Conservation (phyloP, 2,888 invertebrate genomes). For the Frankliniella fusca region DNA sequence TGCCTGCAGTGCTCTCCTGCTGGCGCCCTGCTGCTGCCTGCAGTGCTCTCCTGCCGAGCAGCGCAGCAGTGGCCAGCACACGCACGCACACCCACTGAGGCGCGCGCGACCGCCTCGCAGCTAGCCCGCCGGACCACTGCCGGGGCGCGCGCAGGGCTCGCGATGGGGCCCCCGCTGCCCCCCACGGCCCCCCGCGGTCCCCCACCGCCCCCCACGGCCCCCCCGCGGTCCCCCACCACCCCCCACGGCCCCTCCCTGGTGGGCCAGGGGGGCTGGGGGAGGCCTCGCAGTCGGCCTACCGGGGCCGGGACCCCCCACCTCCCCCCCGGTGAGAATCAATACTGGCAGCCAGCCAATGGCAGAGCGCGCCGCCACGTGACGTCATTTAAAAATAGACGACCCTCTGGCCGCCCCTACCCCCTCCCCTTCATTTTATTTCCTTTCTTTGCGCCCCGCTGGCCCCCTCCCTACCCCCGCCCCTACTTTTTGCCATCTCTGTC, state of each 20-base stretch:
- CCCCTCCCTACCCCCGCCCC: neutral
- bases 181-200: constrained; percentile 36
- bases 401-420: constrained; percentile 50
- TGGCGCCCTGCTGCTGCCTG: constrained; percentile 37
- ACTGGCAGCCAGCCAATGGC: constrained; percentile 36
- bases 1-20: constrained; percentile 35
- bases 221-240: constrained; percentile 32
- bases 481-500: neutral
- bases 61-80: constrained; percentile 42
- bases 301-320: constrained; percentile 29
- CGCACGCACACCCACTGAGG: constrained; percentile 42
- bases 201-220: constrained; percentile 36
- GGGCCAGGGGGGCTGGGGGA: too few species aligned
- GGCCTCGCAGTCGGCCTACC: too few species aligned
- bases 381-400: constrained; percentile 37
- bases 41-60: constrained; percentile 30
- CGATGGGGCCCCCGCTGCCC: constrained; percentile 31
- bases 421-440: constrained; percentile 48
- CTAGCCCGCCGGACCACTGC: neutral
- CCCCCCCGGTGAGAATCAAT: constrained; percentile 32
- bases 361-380: constrained; percentile 37
- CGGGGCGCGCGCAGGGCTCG: too few species aligned
- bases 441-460: neutral
- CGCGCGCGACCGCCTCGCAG: constrained; percentile 30
- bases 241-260: constrained; percentile 31